Percentiles rank a stretch among this genome's conserved stretches.
These are phyloP conservation scores for Koerneria pararmatus DNA, from an alignment of 2,888 invertebrate species.

Conservation along the genomic window DNA sequence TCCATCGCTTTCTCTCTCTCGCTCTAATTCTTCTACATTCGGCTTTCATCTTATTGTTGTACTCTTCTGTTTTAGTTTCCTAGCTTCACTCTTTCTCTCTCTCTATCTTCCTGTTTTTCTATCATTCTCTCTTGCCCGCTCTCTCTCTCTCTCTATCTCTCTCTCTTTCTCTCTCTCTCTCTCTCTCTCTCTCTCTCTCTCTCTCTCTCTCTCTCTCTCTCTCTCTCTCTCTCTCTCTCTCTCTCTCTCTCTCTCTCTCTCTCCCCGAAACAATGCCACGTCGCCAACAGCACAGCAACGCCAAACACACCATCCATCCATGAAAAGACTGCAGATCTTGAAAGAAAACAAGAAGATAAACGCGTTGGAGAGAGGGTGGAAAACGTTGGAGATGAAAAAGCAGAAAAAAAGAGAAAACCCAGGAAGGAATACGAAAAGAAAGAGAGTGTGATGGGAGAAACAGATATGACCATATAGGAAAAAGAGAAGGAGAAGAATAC, in stretches of 20 bases:
- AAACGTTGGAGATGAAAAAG: too few species aligned
- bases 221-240: background rate
- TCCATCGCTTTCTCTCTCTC: background rate
- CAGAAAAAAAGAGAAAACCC: too few species aligned
- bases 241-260: background rate
- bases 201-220: conserved; percentile 22
- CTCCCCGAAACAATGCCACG: conserved; percentile 18
- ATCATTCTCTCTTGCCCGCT: conserved; percentile 21
- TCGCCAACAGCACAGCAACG: too few species aligned
- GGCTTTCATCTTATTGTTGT: background rate
- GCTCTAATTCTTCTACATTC: background rate
- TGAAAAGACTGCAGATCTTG: too few species aligned
- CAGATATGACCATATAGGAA: too few species aligned
- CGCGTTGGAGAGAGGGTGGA: too few species aligned
- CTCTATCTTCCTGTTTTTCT: conserved; percentile 17
- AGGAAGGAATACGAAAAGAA: too few species aligned
- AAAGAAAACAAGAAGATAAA: too few species aligned
- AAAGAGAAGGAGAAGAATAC: too few species aligned
- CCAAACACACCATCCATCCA: too few species aligned
- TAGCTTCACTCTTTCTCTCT: conserved; percentile 16
- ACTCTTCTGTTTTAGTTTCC: conserved; percentile 15
- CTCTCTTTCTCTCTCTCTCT: conserved; percentile 13
- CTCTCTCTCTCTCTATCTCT: conserved; percentile 24
- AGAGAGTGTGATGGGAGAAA: too few species aligned
- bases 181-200: conserved; percentile 24